These are phyloP conservation scores for Chloropsis hardwickii DNA, from an alignment of 2,113 vertebrate genomes.

Conservation along the genomic window DNA sequence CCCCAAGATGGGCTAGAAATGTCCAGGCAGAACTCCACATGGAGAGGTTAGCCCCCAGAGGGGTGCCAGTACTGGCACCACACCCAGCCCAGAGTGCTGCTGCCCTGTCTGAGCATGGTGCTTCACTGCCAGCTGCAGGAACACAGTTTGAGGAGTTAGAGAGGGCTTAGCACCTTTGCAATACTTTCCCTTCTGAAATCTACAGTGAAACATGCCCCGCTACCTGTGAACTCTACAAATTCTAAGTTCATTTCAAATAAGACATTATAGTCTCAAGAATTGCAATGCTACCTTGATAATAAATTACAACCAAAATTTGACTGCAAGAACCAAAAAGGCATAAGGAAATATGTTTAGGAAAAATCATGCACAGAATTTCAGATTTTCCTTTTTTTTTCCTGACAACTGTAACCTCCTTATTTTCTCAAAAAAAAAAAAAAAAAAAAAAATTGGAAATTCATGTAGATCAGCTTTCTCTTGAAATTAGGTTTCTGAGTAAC, in stretches of 20 bases:
- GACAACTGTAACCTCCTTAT: background rate
- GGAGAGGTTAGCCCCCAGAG: background rate
- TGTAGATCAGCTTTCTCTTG: background rate
- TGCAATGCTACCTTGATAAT: background rate
- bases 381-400: background rate
- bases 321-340: background rate
- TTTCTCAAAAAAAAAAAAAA: background rate
- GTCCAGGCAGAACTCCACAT: background rate
- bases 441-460: background rate
- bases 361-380: background rate
- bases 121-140: background rate
- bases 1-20: background rate
- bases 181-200: background rate
- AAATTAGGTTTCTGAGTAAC: background rate
- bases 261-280: background rate
- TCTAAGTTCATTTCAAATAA: background rate
- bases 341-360: background rate
- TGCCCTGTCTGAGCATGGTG: background rate
- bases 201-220: accelerated
- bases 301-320: background rate
- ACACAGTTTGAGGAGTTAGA: background rate
- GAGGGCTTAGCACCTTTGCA: background rate
- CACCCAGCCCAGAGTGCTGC: background rate
- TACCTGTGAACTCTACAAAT: background rate
- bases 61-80: background rate